These are phyloP conservation scores for Drosophila crucigera DNA, from an alignment of 2,888 invertebrate genomes.

Conservation along the genomic window DNA sequence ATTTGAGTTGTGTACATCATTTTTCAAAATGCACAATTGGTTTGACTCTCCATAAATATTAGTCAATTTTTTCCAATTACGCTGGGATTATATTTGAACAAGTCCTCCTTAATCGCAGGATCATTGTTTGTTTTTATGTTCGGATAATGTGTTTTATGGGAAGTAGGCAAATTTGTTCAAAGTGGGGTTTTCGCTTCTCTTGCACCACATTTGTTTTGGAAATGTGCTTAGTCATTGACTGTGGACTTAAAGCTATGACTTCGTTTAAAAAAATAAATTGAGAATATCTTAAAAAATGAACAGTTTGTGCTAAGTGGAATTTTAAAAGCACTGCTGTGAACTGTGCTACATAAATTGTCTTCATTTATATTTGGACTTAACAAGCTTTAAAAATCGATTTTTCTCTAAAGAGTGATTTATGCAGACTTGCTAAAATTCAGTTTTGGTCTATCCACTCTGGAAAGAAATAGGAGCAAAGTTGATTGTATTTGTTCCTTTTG, in stretches of 20 bases:
- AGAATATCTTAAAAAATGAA: neutral
- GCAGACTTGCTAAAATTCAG: neutral
- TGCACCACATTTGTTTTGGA: neutral
- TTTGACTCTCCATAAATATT: slow-evolving; percentile 38
- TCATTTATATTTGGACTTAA: neutral
- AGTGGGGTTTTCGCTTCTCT: neutral
- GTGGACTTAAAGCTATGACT: neutral
- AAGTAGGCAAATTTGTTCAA: neutral
- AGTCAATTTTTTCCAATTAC: slow-evolving; percentile 38
- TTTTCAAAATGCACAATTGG: slow-evolving; percentile 43
- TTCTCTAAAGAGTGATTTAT: neutral
- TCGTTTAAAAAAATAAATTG: neutral
- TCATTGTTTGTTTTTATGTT: neutral
- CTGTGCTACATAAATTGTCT: neutral
- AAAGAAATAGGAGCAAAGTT: neutral
- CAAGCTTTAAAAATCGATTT: neutral
- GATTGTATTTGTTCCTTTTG: neutral
- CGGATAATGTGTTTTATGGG: neutral
- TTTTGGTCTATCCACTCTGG: neutral
- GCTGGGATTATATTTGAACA: slow-evolving; percentile 14
- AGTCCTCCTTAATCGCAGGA: neutral
- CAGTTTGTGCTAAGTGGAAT: neutral
- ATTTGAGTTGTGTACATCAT: slow-evolving; percentile 49
- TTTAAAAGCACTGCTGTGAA: neutral
- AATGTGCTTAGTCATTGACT: neutral